Evolutionary conservation across 2,888 invertebrate species (phyloP).

Genomic region (Cybosia mesomella): DNA sequence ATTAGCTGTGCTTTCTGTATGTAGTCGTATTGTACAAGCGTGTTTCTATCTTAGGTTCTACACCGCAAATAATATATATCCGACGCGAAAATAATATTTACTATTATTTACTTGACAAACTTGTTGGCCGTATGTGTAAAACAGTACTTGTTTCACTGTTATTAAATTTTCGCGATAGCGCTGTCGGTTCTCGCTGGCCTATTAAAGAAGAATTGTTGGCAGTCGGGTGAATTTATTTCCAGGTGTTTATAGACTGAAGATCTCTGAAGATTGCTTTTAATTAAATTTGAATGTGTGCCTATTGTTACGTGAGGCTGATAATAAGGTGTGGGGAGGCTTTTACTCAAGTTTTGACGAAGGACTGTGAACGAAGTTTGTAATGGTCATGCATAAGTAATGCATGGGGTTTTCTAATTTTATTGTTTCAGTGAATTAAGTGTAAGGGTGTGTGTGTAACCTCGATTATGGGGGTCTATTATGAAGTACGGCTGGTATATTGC

Average conservation of each 20-base stretch:
- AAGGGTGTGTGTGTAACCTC: too few species aligned
- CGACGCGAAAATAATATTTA: too few species aligned
- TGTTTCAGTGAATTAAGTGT: constrained; percentile 18
- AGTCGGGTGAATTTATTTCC: constrained; percentile 67
- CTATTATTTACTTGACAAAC: not conserved
- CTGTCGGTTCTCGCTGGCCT: constrained; percentile 61
- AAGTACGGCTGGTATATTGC: not conserved
- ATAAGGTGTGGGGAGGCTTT: constrained; percentile 23
- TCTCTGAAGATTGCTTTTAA: constrained; percentile 67
- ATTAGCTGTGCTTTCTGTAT: too few species aligned
- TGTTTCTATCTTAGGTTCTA: too few species aligned
- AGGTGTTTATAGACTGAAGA: constrained; percentile 58
- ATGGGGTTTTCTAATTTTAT: constrained; percentile 17
- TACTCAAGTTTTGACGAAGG: constrained; percentile 41
- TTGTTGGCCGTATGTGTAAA: constrained; percentile 44
- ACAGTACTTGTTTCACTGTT: constrained; percentile 65
- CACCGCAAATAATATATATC: too few species aligned
- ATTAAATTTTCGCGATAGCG: constrained; percentile 76
- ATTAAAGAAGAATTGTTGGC: constrained; percentile 74
- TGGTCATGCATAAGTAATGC: constrained; percentile 34
- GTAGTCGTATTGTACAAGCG: too few species aligned
- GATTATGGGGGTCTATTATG: not conserved
- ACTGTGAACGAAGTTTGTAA: constrained; percentile 8
- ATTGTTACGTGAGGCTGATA: constrained; percentile 42
- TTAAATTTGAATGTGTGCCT: constrained; percentile 63